These are phyloP conservation scores for Anoplolepis gracilipes DNA, from an alignment of 1,140 invertebrate genomes.

Conservation along the genomic window DNA sequence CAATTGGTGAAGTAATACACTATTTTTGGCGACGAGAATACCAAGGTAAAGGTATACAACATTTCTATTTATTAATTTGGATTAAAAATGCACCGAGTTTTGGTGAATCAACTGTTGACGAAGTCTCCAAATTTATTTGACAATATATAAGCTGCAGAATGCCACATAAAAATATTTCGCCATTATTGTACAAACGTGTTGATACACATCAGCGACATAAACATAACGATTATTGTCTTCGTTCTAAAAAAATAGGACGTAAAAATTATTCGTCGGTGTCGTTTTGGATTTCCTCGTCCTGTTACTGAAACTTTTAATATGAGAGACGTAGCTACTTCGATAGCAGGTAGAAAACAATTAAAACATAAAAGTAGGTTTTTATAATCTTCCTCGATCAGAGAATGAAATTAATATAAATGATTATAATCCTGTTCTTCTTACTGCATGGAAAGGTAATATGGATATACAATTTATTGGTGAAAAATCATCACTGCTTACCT, in stretches of 20 bases:
- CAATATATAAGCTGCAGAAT: conserved; percentile 9
- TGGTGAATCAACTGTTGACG: not conserved
- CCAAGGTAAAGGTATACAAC: conserved; percentile 4
- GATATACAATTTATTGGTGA: conserved; percentile 1
- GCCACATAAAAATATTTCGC: not conserved
- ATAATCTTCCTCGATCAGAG: not conserved
- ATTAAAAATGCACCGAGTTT: conserved; percentile 13
- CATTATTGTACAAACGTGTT: not conserved
- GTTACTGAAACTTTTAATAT: not conserved
- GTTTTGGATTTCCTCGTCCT: conserved; percentile 5
- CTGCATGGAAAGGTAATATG: not conserved
- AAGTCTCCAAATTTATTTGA: conserved; percentile 16
- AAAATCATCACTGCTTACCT: too few relatives aligned
- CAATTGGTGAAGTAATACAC: conserved; percentile 17
- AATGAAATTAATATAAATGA: not conserved
- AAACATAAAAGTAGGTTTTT: not conserved
- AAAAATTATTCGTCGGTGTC: not conserved
- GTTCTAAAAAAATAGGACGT: not conserved
- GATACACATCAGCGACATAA: conserved; percentile 4
- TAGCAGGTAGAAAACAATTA: conserved; percentile 6
- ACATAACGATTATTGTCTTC: conserved; percentile 25
- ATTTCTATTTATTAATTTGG: conserved; percentile 15
- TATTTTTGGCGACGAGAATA: conserved; percentile 29
- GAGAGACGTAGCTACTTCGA: not conserved
- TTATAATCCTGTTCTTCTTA: not conserved